Percentiles rank a stretch among this genome's conserved stretches.
phyloP scores from a whole-genome alignment of 2,888 invertebrate species.

The Oxytorus armatus region DNA sequence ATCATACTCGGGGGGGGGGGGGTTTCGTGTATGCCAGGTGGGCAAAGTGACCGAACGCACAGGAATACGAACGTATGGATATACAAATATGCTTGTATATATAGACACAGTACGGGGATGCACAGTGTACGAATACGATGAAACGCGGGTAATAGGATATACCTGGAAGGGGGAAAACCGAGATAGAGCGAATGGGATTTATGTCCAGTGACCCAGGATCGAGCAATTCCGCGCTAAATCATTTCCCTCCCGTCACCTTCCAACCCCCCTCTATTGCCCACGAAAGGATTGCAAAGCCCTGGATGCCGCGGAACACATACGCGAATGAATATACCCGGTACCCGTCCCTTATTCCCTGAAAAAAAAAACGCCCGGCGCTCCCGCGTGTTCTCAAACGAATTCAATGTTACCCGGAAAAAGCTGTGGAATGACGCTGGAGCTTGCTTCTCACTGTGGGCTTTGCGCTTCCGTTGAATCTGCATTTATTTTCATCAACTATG shows the following conservation, averaged over 20 bases:
- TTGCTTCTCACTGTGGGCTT: conserved; percentile 19
- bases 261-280: conserved; percentile 10
- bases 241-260: conserved; percentile 67
- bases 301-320: conserved; percentile 20
- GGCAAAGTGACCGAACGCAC: conserved; percentile 63
- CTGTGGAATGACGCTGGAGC: conserved; percentile 50
- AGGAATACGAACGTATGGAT: conserved; percentile 23
- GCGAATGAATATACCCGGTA: conserved; percentile 24
- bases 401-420: conserved; percentile 64
- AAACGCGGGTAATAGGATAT: conserved; percentile 9
- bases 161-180: conserved; percentile 40
- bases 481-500: conserved; percentile 38
- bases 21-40: conserved; percentile 60
- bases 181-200: conserved; percentile 68
- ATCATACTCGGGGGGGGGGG: conserved; percentile 55
- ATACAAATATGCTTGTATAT: background rate
- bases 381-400: conserved; percentile 55
- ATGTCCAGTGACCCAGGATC: conserved; percentile 74
- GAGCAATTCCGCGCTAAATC: conserved; percentile 72
- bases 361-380: too few relatives aligned
- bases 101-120: background rate
- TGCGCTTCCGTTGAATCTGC: conserved; percentile 35
- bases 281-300: conserved; percentile 31
- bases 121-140: conserved; percentile 36
- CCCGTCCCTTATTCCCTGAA: background rate